phyloP scores from a whole-genome alignment of 1,140 invertebrate species.

The Meteorus sp. region DNA sequence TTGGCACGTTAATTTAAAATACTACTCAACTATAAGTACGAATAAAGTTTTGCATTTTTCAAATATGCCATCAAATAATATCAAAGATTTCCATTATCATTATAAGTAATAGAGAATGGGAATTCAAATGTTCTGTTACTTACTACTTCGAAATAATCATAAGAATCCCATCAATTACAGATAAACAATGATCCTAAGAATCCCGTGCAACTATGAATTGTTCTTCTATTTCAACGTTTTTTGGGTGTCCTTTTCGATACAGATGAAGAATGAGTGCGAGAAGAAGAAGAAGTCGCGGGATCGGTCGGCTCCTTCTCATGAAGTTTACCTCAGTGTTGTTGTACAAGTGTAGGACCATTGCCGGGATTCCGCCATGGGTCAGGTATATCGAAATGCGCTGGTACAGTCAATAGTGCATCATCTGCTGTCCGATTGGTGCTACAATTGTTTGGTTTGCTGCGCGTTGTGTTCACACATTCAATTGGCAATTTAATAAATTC shows the following conservation, averaged over 20 bases:
- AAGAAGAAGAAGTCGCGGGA: slow-evolving; percentile 15
- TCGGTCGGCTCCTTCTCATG: slow-evolving; percentile 11
- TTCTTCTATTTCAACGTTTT: background rate
- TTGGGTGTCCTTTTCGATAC: background rate
- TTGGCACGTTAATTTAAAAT: too few relatives aligned
- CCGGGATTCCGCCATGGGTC: slow-evolving; percentile 56
- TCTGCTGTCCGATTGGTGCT: slow-evolving; percentile 64
- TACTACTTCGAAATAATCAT: too few relatives aligned
- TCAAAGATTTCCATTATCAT: too few relatives aligned
- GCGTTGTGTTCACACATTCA: slow-evolving; percentile 83
- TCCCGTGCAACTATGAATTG: background rate
- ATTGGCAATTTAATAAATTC: slow-evolving; percentile 80
- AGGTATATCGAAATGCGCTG: slow-evolving; percentile 70
- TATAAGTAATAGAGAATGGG: too few relatives aligned
- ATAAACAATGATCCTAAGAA: background rate
- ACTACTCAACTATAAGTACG: too few relatives aligned
- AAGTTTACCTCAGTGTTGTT: slow-evolving; percentile 48
- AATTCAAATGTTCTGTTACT: too few relatives aligned
- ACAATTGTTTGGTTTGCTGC: slow-evolving; percentile 72
- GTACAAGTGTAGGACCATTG: slow-evolving; percentile 49
- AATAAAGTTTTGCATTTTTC: too few relatives aligned
- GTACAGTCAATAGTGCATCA: slow-evolving; percentile 71
- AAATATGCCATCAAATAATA: too few relatives aligned
- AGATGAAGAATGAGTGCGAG: slow-evolving; percentile 4
- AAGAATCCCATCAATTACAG: background rate